Percentiles rank a stretch among this genome's conserved stretches.
phyloP scores from a whole-genome alignment of 2,113 vertebrate species.

The Campylomormyrus tamandua region DNA sequence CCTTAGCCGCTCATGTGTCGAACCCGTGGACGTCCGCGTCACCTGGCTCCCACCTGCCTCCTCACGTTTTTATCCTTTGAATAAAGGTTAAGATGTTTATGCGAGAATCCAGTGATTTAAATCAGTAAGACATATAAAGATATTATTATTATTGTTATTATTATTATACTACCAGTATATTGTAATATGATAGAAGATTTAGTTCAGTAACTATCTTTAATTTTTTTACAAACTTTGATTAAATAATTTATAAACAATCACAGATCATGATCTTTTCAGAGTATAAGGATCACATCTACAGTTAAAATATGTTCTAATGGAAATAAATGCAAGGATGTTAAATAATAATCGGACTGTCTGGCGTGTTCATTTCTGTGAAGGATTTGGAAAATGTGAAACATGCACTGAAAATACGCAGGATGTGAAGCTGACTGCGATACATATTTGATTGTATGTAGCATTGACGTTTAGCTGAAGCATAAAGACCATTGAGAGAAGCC shows the following conservation, averaged over 20 bases:
- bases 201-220: constrained; percentile 71
- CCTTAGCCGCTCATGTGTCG: constrained; percentile 44
- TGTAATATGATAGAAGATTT: constrained; percentile 76
- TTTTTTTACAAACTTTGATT: constrained; percentile 79
- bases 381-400: background rate
- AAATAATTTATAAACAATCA: constrained; percentile 74
- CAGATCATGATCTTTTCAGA: constrained; percentile 67
- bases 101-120: constrained; percentile 30
- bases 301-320: constrained; percentile 72
- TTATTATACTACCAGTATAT: constrained; percentile 73
- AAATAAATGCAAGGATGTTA: constrained; percentile 71
- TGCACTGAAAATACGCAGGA: background rate
- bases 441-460: background rate
- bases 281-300: constrained; percentile 66
- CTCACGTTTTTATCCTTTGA: constrained; percentile 54
- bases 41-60: constrained; percentile 53
- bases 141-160: constrained; percentile 45
- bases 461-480: background rate
- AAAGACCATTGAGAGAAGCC: background rate
- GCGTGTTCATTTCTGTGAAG: constrained; percentile 29
- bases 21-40: constrained; percentile 52
- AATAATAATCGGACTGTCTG: constrained; percentile 45
- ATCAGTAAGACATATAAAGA: constrained; percentile 37
- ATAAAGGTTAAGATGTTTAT: constrained; percentile 54
- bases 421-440: background rate